These are phyloP conservation scores for Seira musarum DNA, from an alignment of 2,888 invertebrate genomes.

Conservation along the genomic window DNA sequence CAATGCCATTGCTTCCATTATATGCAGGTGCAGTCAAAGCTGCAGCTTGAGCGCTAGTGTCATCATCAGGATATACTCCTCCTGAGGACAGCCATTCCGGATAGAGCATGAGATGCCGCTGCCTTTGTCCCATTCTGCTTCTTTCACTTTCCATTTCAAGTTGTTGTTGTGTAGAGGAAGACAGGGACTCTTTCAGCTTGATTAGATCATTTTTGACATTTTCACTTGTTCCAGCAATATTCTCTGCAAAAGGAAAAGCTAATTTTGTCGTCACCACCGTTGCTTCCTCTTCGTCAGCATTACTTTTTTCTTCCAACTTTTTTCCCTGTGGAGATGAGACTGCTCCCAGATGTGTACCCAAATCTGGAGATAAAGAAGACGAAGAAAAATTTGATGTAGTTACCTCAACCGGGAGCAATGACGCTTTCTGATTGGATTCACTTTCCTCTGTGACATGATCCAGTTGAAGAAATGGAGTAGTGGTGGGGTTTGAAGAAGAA, in stretches of 20 bases:
- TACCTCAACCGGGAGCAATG: conserved; percentile 30
- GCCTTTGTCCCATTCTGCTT: conserved; percentile 24
- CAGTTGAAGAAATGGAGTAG: conserved; percentile 22
- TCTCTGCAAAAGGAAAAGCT: conserved; percentile 47
- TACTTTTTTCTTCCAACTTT: neutral
- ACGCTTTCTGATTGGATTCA: conserved; percentile 48
- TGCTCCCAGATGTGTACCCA: neutral
- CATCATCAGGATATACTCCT: conserved; percentile 60
- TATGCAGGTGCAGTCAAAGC: conserved; percentile 33
- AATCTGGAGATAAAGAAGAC: conserved; percentile 20
- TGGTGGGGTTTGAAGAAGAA: conserved; percentile 29
- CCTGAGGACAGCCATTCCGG: conserved; percentile 67
- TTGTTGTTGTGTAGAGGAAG: conserved; percentile 11
- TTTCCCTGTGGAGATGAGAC: conserved; percentile 31
- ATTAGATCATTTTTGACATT: conserved; percentile 39
- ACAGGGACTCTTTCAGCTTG: conserved; percentile 44
- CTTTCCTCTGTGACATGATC: conserved; percentile 41
- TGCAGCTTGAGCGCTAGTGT: conserved; percentile 42
- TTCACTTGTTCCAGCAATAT: conserved; percentile 22
- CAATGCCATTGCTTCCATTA: conserved; percentile 34
- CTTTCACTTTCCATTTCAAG: conserved; percentile 29
- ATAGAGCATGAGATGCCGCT: conserved; percentile 56
- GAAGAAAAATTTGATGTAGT: conserved; percentile 35
- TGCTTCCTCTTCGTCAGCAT: conserved; percentile 25
- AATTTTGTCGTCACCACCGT: conserved; percentile 53